Percentiles rank a stretch among this genome's conserved stretches.
Evolutionary conservation across 2,797 vertebrate species (phyloP).

Genomic region (Hybognathus amarus): DNA sequence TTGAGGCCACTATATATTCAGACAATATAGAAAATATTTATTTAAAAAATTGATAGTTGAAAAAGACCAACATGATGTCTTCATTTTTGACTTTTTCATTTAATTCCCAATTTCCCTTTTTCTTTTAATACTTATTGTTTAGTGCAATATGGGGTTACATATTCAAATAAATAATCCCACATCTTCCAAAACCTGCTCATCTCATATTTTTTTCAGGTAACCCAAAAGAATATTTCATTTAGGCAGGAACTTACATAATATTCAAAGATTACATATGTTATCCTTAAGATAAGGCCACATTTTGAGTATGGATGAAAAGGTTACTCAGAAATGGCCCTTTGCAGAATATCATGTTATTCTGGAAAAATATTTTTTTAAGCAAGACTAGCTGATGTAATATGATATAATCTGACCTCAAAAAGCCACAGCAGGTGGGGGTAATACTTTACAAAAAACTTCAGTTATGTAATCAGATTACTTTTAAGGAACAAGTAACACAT

Average conservation of each 20-base stretch:
- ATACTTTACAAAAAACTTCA: not conserved
- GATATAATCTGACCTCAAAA: not conserved
- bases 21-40: not conserved
- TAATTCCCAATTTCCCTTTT: not conserved
- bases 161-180: constrained; percentile 29
- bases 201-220: not conserved
- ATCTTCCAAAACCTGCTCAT: not conserved
- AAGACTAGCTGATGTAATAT: not conserved
- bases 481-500: not conserved
- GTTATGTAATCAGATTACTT: not conserved
- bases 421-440: not conserved
- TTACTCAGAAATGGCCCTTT: not conserved
- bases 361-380: not conserved
- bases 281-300: not conserved
- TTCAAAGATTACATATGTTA: not conserved
- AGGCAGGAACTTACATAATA: not conserved
- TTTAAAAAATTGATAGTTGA: not conserved
- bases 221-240: not conserved
- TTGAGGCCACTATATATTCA: not conserved
- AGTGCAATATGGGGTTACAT: not conserved
- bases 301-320: not conserved
- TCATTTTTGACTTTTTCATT: not conserved
- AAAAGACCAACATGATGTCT: constrained; percentile 4
- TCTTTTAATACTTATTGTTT: constrained; percentile 9
- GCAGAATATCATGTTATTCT: not conserved